Evolutionary conservation across 2,888 invertebrate genomes (phyloP), one percentile per base, ranked within the genome.

Genomic region (Drymonia ruficornis): DNA sequence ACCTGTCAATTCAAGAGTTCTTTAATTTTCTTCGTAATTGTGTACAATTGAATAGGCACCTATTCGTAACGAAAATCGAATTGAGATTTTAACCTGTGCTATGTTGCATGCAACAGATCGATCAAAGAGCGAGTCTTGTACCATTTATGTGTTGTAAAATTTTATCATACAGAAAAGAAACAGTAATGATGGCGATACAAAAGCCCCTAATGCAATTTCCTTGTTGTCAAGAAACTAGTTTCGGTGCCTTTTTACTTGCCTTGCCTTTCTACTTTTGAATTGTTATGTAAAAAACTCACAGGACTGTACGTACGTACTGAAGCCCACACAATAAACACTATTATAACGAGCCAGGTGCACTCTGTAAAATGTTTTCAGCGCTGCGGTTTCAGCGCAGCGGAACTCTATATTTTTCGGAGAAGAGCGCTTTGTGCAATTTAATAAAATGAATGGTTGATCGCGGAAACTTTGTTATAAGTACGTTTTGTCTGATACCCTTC

Each of bases 331-430:
- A 31, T 36, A 36, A 36, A 36, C 36, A n/a, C 36, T 36, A 5
- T n/a, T 36, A n/a, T 36, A 36, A 36, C 36, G 36, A 36, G 36
- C n/a, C 36, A n/a, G 40, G 40, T 40, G 40, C 40, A 8, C 16
- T 40, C 16, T 40, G 40, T 40, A 16, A 15, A 40, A 40, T 40
- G 40, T 40, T 40, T 40, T 7, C 16, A 40, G 40, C 16, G 16
- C 19, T 43, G 43, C 43, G 43, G 19, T 18, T 43, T 43, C 19
- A 19, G 19, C 23, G 19, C 43, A 23, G 19, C 19, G 43, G n/a
- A 43, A 43, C 19, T 43, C 12, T 1, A 23, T 23, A 19, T 13
- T 19, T 19, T 19, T 43, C 18, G 42, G 43, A 43, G 43, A 23
- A 19, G 13, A 6, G 11, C 0, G 19, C 43, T 40, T 40, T 40